These are phyloP conservation scores for Brachylomia viminalis DNA, from an alignment of 2,888 invertebrate species.

Conservation along the genomic window DNA sequence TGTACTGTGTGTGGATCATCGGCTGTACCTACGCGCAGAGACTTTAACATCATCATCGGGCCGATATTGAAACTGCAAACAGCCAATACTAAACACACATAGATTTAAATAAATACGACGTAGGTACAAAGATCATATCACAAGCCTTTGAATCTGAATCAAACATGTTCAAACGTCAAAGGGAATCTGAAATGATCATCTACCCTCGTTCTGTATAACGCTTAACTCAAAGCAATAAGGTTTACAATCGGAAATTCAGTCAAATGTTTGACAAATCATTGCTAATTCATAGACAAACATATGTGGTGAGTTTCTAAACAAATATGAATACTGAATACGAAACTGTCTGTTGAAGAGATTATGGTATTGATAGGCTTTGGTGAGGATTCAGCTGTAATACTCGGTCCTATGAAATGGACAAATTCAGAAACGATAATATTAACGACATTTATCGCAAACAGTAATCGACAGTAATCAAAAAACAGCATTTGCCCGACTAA, in stretches of 20 bases:
- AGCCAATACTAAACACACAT: conserved; percentile 1
- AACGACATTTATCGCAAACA: neutral
- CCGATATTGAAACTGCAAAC: neutral
- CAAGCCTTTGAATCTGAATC: conserved; percentile 59
- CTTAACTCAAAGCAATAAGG: conserved; percentile 24
- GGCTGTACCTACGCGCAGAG: no score
- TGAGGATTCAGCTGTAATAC: neutral
- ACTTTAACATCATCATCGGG: no score
- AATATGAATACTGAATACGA: conserved; percentile 56
- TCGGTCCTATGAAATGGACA: neutral
- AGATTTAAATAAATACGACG: conserved; percentile 43
- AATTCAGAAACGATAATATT: neutral
- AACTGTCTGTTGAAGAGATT: conserved; percentile 39
- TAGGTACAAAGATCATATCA: conserved; percentile 53
- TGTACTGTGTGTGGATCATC: no score
- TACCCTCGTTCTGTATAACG: neutral
- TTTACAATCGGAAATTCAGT: neutral
- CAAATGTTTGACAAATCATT: conserved; percentile 53
- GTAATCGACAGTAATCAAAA: neutral
- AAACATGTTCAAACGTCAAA: conserved; percentile 58
- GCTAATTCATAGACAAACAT: conserved; percentile 63
- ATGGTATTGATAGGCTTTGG: conserved; percentile 28
- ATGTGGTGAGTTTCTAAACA: conserved; percentile 54
- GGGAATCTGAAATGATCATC: conserved; percentile 48
- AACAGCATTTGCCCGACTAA: no score